These are phyloP conservation scores for Varecia variegata DNA, from an alignment of 2,797 vertebrate genomes.

Conservation along the genomic window DNA sequence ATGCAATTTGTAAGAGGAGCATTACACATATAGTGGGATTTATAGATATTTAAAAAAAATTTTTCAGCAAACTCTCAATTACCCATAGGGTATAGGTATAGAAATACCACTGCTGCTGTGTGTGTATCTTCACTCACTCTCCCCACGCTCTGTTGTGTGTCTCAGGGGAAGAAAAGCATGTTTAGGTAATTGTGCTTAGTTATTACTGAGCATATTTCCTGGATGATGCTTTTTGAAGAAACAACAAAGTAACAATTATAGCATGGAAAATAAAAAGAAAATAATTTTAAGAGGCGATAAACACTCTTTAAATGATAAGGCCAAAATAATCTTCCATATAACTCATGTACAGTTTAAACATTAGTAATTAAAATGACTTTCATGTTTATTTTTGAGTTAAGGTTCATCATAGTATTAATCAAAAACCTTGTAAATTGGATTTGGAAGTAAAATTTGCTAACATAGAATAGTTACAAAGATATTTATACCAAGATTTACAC, in stretches of 20 bases:
- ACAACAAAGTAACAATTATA: not conserved
- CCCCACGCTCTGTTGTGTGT: not conserved
- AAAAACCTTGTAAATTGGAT: not conserved
- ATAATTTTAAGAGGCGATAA: not conserved
- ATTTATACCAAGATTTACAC: not conserved
- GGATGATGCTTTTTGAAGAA: not conserved
- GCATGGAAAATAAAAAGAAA: not conserved
- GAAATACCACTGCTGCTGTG: not conserved
- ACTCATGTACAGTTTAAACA: not conserved
- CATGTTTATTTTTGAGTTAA: not conserved
- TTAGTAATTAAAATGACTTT: not conserved
- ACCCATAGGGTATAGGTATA: not conserved
- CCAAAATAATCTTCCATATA: not conserved
- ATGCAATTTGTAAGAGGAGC: not conserved
- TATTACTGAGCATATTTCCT: not conserved
- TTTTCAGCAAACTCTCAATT: not conserved
- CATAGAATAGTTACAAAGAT: not conserved
- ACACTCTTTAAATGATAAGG: not conserved
- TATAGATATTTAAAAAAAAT: not conserved
- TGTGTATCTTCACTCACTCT: not conserved
- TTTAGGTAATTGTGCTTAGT: not conserved
- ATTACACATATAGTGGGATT: not conserved
- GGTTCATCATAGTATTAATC: not conserved
- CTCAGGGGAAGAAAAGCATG: not conserved
- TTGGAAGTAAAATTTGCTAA: not conserved